A percentile compares a stretch with the other conserved stretches of the same genome.
Evolutionary conservation across 1,140 invertebrate genomes (phyloP).

Genomic region (Drosophila pandora): DNA sequence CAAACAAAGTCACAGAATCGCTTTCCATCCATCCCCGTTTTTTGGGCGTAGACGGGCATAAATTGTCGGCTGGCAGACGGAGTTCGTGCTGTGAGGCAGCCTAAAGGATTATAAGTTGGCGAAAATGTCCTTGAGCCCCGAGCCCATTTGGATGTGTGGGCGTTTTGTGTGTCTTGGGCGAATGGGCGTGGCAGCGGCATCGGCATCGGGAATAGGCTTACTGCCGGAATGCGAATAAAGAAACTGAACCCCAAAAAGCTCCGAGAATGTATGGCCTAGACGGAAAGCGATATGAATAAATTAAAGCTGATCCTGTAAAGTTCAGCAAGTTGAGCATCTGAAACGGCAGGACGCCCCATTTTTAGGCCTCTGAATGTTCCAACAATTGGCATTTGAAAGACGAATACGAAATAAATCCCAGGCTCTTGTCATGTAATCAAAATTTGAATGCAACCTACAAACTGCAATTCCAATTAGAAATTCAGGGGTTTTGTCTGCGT

Average conservation of each 20-base stretch:
- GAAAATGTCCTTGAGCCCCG: constrained; percentile 42
- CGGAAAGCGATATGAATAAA: constrained; percentile 38
- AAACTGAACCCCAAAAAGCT: constrained; percentile 15
- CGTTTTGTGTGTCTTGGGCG: background rate
- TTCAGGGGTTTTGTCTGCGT: background rate
- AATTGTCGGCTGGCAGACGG: constrained; percentile 46
- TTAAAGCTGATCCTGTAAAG: constrained; percentile 42
- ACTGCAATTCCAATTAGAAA: constrained; percentile 19
- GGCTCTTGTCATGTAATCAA: background rate
- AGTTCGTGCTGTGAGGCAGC: constrained; percentile 62
- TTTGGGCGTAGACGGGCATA: constrained; percentile 59
- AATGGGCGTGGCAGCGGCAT: constrained; percentile 9
- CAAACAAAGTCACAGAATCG: constrained; percentile 57
- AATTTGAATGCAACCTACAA: constrained; percentile 17
- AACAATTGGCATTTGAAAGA: constrained; percentile 11
- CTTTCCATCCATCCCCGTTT: constrained; percentile 10
- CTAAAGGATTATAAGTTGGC: constrained; percentile 66
- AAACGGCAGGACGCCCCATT: constrained; percentile 1
- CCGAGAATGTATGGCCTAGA: constrained; percentile 30
- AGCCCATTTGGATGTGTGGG: constrained; percentile 1
- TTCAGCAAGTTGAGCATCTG: constrained; percentile 20
- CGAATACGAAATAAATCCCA: constrained; percentile 7
- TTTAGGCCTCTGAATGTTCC: background rate
- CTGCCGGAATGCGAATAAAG: constrained; percentile 16
- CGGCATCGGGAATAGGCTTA: constrained; percentile 14